phyloP scores from a whole-genome alignment of 2,113 vertebrate species.

The Nothoprocta perdicaria region DNA sequence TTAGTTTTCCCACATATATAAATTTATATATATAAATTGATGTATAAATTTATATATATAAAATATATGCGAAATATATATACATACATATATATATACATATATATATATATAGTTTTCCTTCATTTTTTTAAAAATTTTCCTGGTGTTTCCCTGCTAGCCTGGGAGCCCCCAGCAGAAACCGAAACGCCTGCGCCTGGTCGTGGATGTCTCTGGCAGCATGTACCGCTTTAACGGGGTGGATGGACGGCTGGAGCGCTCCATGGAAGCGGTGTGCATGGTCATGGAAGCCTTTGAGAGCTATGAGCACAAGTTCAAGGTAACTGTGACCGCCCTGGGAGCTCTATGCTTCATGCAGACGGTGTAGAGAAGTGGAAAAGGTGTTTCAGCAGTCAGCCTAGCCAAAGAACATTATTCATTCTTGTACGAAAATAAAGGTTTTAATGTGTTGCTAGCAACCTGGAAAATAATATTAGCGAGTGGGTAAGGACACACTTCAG shows the following conservation, averaged over 20 bases:
- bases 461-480: conserved; percentile 7
- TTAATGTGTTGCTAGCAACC: conserved; percentile 42
- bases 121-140: not conserved
- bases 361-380: not conserved
- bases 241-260: conserved; percentile 91
- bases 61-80: too few species aligned
- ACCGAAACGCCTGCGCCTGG: conserved; percentile 89
- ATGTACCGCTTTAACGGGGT: conserved; percentile 98
- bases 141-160: conserved; percentile 66
- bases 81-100: not conserved
- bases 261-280: conserved; percentile 97
- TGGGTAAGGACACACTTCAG: not conserved
- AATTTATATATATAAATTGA: too few species aligned
- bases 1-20: not conserved
- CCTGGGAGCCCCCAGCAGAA: conserved; percentile 92
- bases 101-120: not conserved
- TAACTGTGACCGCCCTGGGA: conserved; percentile 60
- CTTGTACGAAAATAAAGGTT: not conserved
- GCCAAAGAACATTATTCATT: conserved; percentile 40
- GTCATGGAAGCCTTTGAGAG: conserved; percentile 96
- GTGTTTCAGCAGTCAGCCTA: not conserved
- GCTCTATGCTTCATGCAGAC: not conserved
- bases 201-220: conserved; percentile 93
- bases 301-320: conserved; percentile 97
- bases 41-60: too few species aligned